These are phyloP conservation scores for Amphimallon solstitiale DNA, from an alignment of 2,888 invertebrate genomes.

Conservation along the genomic window DNA sequence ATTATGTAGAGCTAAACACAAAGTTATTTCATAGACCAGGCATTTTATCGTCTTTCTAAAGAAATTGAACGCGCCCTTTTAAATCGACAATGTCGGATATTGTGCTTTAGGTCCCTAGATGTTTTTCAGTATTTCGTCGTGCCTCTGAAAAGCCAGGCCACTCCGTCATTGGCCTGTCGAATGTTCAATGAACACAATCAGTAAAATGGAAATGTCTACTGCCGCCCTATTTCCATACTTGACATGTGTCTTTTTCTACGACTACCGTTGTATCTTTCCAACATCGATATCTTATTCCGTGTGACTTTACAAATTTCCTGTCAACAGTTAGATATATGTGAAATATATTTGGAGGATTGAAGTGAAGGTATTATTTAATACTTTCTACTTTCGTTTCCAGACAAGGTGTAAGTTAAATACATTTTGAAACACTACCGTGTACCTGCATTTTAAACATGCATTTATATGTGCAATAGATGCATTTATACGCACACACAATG, in stretches of 20 bases:
- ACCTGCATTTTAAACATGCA: too few species aligned
- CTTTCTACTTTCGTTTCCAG: too few species aligned
- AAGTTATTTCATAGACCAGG: too few species aligned
- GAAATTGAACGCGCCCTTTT: background rate
- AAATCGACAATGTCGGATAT: background rate
- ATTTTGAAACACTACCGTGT: too few species aligned
- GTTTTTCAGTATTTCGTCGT: conserved; percentile 37
- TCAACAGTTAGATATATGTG: conserved; percentile 21
- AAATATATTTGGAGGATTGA: background rate
- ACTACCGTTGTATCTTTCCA: conserved; percentile 21
- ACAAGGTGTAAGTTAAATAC: too few species aligned
- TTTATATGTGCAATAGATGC: too few species aligned
- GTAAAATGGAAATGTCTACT: conserved; percentile 61
- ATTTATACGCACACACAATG: too few species aligned
- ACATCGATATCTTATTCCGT: conserved; percentile 35
- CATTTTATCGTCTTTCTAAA: too few species aligned
- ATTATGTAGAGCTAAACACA: too few species aligned
- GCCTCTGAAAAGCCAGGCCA: conserved; percentile 50
- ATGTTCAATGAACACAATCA: conserved; percentile 63
- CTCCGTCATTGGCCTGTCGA: conserved; percentile 64
- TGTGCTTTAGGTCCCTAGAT: conserved; percentile 23
- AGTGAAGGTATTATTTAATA: background rate
- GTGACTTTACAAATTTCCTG: conserved; percentile 37
- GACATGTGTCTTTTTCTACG: conserved; percentile 56
- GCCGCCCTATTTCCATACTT: conserved; percentile 56